Evolutionary conservation across 2,113 vertebrate genomes (phyloP), one percentile per base, ranked within the genome.

Genomic region (Sarotherodon lohbergeri): DNA sequence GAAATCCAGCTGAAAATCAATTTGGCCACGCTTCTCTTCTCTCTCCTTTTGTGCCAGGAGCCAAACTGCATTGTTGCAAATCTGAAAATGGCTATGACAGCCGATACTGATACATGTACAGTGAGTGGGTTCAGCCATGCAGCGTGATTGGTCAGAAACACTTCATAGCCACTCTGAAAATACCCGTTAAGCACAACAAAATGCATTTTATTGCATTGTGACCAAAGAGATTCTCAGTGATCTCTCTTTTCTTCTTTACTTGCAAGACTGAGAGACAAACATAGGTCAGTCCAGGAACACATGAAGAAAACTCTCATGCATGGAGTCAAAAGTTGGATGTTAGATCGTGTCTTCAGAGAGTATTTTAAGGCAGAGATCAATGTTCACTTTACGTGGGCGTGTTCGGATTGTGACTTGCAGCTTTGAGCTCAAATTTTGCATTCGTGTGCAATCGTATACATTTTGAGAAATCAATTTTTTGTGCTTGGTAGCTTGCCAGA

Each of bases 1-100:
- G 89, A 91, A 91, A 93, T 90, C 92, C 89, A 93, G 85, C 91
- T 83, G 86, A 90, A 93, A 93, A 93, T 93, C 91, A 91, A 94
- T 93, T 80, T 63, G 46, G 29, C 81, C 84, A 57, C 9, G 63
- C 90, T 71, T 82, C 86, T 80, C 43, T 79, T 86, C 48, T n/a
- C 22, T 19, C 54, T 63, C 22, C 16, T 76, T 80, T 84, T 73
- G 63, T 82, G 84, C 87, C 82, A 54, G 76, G 54, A 93, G 84
- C 81, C 87, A 83, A 19, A 79, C 86, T 78, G 84, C 85, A 79
- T 86, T 83, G 89, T 89, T 87, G 63, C 73, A 82, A 32, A 88
- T 80, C 80, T 80, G 82, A 54, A 88, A 90, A 87, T 19, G 88
- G 39, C 84, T 78, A 41, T 9, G 81, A 88, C 88, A 89, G 84